Evolutionary conservation across 2,888 invertebrate genomes (phyloP).

Genomic region (Colostygia pectinataria): DNA sequence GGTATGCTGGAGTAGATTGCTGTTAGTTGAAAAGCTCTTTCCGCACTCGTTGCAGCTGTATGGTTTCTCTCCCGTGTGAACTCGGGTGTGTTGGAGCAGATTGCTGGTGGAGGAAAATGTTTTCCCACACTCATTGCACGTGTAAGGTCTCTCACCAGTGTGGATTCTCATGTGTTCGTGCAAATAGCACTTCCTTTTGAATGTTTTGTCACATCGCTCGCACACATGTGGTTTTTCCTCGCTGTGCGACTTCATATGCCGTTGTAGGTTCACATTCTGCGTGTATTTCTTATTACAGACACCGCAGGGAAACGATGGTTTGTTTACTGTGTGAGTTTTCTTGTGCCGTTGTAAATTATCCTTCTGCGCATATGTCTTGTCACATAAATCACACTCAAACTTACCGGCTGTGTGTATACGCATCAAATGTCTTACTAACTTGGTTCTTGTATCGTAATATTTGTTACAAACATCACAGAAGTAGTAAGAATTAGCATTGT

Average conservation of each 20-base stretch:
- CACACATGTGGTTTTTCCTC: conserved; percentile 2
- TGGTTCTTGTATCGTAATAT: conserved; percentile 6
- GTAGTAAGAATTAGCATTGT: background rate
- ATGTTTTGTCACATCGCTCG: conserved; percentile 5
- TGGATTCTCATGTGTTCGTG: conserved; percentile 12
- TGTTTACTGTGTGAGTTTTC: background rate
- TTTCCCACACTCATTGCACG: conserved; percentile 10
- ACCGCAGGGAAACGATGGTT: conserved; percentile 1
- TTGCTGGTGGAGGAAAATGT: conserved; percentile 13
- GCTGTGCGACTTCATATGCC: conserved; percentile 7
- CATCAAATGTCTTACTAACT: conserved; percentile 13
- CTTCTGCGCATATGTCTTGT: conserved; percentile 6
- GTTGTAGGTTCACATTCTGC: conserved; percentile 9
- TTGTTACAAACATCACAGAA: conserved; percentile 15
- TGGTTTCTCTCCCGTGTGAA: conserved; percentile 9
- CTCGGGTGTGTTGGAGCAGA: conserved; percentile 10
- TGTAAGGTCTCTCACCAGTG: conserved; percentile 5
- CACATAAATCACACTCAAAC: conserved; percentile 4
- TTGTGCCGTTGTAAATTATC: conserved; percentile 7
- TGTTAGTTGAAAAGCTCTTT: conserved; percentile 14
- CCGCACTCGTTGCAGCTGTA: conserved; percentile 9
- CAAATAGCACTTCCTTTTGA: conserved; percentile 9
- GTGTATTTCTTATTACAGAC: conserved; percentile 8
- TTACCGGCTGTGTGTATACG: conserved; percentile 6
- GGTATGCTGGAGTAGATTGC: conserved; percentile 13